These are phyloP conservation scores for Staurois parvus DNA, from an alignment of 2,797 vertebrate genomes.

Conservation along the genomic window DNA sequence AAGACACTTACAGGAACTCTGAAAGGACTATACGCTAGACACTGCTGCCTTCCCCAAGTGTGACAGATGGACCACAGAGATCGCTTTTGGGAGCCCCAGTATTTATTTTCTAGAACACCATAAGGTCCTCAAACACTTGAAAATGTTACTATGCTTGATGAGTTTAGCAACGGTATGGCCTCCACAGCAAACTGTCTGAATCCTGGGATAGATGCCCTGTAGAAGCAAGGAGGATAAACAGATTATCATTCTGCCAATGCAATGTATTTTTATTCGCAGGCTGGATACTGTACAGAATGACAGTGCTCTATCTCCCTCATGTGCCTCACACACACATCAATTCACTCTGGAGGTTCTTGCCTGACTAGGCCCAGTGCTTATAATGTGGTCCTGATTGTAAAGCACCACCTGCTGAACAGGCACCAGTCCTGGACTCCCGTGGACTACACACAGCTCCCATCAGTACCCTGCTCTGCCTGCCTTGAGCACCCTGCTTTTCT, in stretches of 20 bases:
- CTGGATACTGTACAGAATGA: slow-evolving; percentile 43
- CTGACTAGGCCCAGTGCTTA: slow-evolving; percentile 38
- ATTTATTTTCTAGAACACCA: slow-evolving; percentile 81
- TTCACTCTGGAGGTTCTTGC: slow-evolving; percentile 52
- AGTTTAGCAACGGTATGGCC: slow-evolving; percentile 61
- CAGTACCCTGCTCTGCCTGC: no score
- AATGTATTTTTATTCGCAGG: slow-evolving; percentile 35
- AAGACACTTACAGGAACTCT: slow-evolving; percentile 87
- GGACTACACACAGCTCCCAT: background rate
- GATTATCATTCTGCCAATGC: slow-evolving; percentile 40
- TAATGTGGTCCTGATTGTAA: slow-evolving; percentile 37
- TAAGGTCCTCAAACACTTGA: slow-evolving; percentile 78
- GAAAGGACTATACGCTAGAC: slow-evolving; percentile 91
- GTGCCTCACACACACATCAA: slow-evolving; percentile 61
- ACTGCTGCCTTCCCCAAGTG: slow-evolving; percentile 59
- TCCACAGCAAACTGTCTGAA: slow-evolving; percentile 57
- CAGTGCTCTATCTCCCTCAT: slow-evolving; percentile 44
- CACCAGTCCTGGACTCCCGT: slow-evolving; percentile 50
- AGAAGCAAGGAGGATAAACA: slow-evolving; percentile 55
- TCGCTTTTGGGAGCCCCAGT: slow-evolving; percentile 70
- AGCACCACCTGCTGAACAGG: slow-evolving; percentile 66
- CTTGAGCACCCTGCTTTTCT: background rate
- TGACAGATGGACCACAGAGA: slow-evolving; percentile 63
- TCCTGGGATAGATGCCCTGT: slow-evolving; percentile 60
- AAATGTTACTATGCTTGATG: slow-evolving; percentile 79